Evolutionary conservation across 2,888 invertebrate genomes (phyloP).

Genomic region (Xiphydria camelus): DNA sequence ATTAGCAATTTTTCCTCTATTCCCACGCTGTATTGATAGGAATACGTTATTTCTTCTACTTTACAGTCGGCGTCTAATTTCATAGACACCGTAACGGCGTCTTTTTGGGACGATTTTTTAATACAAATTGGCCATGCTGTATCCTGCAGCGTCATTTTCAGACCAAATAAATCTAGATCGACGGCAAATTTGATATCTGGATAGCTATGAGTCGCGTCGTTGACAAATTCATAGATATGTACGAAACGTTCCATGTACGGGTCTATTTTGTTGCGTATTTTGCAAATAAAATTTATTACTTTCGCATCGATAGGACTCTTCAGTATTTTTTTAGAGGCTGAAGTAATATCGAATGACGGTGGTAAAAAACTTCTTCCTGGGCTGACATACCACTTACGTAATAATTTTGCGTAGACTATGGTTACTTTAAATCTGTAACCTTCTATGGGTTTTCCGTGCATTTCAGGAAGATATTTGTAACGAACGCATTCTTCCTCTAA

Average conservation of each 20-base stretch:
- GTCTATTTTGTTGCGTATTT: background rate
- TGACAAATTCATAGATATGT: constrained; percentile 11
- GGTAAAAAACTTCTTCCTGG: constrained; percentile 14
- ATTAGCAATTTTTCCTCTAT: no score
- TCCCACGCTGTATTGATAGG: no score
- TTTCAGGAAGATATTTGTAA: constrained; percentile 15
- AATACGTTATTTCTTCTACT: no score
- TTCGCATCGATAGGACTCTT: constrained; percentile 9
- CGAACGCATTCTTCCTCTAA: constrained; percentile 5
- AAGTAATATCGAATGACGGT: no score
- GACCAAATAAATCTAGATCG: no score
- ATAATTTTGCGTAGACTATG: constrained; percentile 8
- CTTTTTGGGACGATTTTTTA: no score
- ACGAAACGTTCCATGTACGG: constrained; percentile 4
- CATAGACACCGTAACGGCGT: no score
- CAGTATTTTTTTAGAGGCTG: background rate
- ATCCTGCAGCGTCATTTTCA: no score
- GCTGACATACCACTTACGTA: constrained; percentile 18
- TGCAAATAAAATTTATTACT: background rate
- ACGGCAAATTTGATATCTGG: no score
- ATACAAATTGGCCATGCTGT: no score
- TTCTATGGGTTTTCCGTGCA: constrained; percentile 3
- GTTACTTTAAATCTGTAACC: constrained; percentile 8
- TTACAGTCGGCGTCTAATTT: no score
- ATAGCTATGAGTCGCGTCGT: constrained; percentile 1